Percentiles rank a stretch among this genome's conserved stretches.
phyloP scores from a whole-genome alignment of 92 coral and sea anemone genomes.

The Blastomussa wellsi region DNA sequence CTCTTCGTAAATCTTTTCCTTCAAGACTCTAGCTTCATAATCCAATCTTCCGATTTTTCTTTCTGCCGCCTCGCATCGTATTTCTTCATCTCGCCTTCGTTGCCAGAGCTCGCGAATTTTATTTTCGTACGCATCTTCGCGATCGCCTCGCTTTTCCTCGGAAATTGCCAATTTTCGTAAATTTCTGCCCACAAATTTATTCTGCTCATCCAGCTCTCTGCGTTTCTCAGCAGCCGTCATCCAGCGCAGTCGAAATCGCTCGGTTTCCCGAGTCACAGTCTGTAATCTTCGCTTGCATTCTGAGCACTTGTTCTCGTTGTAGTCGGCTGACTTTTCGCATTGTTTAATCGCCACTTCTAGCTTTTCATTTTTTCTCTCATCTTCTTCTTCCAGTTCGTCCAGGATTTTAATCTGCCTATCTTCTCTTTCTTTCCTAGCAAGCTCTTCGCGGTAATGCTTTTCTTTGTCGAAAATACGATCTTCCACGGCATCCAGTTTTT shows the following conservation, averaged over 20 bases:
- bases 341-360: constrained; percentile 61
- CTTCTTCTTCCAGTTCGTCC: constrained; percentile 61
- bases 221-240: constrained; percentile 42
- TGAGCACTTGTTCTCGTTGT: constrained; percentile 59
- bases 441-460: constrained; percentile 21
- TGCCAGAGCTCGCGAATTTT: constrained; percentile 50
- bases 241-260: constrained; percentile 41
- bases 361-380: constrained; percentile 55
- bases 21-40: constrained; percentile 28
- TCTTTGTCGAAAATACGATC: constrained; percentile 47
- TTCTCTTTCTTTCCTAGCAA: constrained; percentile 50
- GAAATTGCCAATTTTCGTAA: constrained; percentile 62
- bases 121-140: constrained; percentile 64
- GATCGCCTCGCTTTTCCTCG: constrained; percentile 74
- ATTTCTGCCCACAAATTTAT: constrained; percentile 66
- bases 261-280: constrained; percentile 42
- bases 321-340: constrained; percentile 52
- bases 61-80: constrained; percentile 71
- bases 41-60: constrained; percentile 56
- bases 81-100: constrained; percentile 44
- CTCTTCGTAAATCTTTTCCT: constrained; percentile 45
- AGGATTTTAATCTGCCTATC: constrained; percentile 52
- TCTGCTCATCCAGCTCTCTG: constrained; percentile 47
- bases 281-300: constrained; percentile 61
- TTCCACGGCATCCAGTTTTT: constrained; percentile 48